phyloP scores from a whole-genome alignment of 2,113 vertebrate species.

The Pollachius pollachius region DNA sequence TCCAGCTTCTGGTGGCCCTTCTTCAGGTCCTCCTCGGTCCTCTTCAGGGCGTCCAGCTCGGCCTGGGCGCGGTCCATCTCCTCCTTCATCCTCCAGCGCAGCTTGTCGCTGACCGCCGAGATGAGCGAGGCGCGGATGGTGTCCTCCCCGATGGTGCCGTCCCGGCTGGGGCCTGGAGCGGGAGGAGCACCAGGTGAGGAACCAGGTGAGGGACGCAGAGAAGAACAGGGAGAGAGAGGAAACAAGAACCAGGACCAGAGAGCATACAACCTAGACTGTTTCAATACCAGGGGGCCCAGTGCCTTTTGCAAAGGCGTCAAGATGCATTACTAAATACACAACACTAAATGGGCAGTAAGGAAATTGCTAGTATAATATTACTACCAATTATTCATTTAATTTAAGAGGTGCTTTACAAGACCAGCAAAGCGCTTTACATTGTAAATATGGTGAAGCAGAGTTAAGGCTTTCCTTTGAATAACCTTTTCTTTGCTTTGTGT shows the following conservation, averaged over 20 bases:
- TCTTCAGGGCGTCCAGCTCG: conserved; percentile 93
- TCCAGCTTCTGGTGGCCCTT: conserved; percentile 97
- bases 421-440: no score
- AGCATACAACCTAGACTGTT: no score
- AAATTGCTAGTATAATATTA: no score
- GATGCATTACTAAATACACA: no score
- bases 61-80: conserved; percentile 98
- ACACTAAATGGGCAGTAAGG: no score
- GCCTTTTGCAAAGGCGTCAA: no score
- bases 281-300: no score
- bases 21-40: conserved; percentile 95
- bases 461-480: no score
- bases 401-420: no score
- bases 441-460: no score
- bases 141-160: conserved; percentile 95
- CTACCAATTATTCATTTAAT: no score
- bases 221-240: background rate
- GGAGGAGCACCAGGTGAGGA: background rate
- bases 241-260: background rate
- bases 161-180: conserved; percentile 82
- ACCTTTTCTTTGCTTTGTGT: no score
- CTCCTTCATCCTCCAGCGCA: conserved; percentile 98
- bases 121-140: conserved; percentile 96
- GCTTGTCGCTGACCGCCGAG: conserved; percentile 94
- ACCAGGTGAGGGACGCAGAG: background rate